These are phyloP conservation scores for Dysmachus trigonus DNA, from an alignment of 2,888 invertebrate genomes.

Conservation along the genomic window DNA sequence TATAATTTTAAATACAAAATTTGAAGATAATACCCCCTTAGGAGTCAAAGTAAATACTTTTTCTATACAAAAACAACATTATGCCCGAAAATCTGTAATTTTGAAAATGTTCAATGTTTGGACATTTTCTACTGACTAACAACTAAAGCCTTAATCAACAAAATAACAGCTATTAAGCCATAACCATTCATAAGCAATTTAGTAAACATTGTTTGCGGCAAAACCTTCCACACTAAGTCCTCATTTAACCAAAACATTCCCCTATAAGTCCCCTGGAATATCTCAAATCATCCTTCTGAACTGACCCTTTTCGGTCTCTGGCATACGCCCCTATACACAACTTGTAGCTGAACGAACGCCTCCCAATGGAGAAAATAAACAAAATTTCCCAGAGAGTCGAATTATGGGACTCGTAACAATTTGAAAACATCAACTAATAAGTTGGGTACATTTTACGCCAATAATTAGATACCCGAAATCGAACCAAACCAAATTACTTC, in stretches of 20 bases:
- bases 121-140: neutral
- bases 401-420: neutral
- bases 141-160: neutral
- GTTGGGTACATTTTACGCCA: neutral
- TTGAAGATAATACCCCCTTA: no score
- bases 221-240: neutral
- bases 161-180: neutral
- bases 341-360: neutral
- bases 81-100: neutral
- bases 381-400: neutral
- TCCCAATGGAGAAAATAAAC: neutral
- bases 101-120: neutral
- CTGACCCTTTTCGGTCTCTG: neutral
- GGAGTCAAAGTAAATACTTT: no score
- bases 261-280: neutral
- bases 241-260: neutral
- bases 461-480: neutral
- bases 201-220: neutral
- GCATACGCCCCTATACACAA: neutral
- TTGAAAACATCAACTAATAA: neutral
- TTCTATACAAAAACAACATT: neutral
- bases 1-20: no score
- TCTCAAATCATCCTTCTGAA: neutral
- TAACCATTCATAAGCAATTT: neutral
- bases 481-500: neutral